Conservation (phyloP, 1,140 invertebrate genomes). For the Ips typographus region DNA sequence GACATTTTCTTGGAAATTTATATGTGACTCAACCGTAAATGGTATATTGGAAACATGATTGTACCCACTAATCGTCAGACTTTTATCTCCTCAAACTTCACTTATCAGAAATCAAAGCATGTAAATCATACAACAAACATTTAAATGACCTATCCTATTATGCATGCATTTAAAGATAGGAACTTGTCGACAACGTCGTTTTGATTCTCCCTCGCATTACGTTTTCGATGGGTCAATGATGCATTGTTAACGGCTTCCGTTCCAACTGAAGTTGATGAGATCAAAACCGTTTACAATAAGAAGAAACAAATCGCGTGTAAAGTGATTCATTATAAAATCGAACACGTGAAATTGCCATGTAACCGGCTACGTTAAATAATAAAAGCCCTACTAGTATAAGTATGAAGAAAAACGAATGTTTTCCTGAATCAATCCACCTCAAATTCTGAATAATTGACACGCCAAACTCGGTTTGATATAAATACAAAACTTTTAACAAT, state of each 20-base stretch:
- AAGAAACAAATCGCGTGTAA: neutral
- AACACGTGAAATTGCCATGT: slow-evolving; percentile 1
- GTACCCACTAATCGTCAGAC: too few species aligned
- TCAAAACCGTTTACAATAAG: neutral
- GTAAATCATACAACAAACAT: too few species aligned
- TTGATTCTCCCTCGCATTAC: neutral
- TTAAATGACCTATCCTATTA: too few species aligned
- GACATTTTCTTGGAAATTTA: too few species aligned
- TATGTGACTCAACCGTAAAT: too few species aligned
- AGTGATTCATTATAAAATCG: slow-evolving; percentile 4
- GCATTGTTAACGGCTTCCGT: neutral
- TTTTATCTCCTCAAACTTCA: too few species aligned
- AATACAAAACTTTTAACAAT: slow-evolving; percentile 24
- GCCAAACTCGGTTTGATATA: slow-evolving; percentile 9
- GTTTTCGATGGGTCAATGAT: neutral
- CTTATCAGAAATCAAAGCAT: too few species aligned
- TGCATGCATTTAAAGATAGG: too few species aligned
- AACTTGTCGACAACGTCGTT: neutral
- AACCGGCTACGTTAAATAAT: slow-evolving; percentile 13
- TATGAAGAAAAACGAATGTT: slow-evolving; percentile 21
- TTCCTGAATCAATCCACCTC: slow-evolving; percentile 9
- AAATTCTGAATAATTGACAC: slow-evolving; percentile 23
- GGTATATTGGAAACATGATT: too few species aligned
- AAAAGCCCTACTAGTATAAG: slow-evolving; percentile 2
- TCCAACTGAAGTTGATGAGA: neutral